A percentile compares a stretch with the other conserved stretches of the same genome.
phyloP scores from a whole-genome alignment of 2,113 vertebrate genomes.

The Oryzias melastigma region DNA sequence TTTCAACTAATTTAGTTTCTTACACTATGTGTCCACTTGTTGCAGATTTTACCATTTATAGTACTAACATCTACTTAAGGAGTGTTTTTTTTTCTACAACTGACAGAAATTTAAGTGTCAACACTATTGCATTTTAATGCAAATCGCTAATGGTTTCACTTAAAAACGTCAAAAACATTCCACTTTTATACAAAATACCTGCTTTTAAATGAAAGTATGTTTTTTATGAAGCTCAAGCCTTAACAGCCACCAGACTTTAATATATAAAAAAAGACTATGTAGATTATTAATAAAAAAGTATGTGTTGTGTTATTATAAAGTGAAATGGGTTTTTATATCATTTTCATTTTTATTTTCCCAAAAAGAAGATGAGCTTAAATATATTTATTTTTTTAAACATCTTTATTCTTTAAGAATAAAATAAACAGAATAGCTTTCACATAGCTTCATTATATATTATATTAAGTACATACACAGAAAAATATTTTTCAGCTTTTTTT shows the following conservation, averaged over 20 bases:
- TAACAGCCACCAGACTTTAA: too few relatives aligned
- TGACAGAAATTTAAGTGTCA: constrained; percentile 27
- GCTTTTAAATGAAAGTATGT: too few relatives aligned
- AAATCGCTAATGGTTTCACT: too few relatives aligned
- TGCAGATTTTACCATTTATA: constrained; percentile 13
- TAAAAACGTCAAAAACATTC: too few relatives aligned
- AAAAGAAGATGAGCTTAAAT: not conserved
- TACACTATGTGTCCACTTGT: constrained; percentile 1
- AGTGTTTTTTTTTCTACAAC: constrained; percentile 29
- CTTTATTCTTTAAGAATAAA: constrained; percentile 82
- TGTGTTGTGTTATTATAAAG: too few relatives aligned
- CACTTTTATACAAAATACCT: too few relatives aligned
- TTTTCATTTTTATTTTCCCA: not conserved
- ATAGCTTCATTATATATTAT: constrained; percentile 75
- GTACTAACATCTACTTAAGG: constrained; percentile 24
- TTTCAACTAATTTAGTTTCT: not conserved
- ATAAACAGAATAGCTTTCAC: constrained; percentile 71
- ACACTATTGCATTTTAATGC: constrained; percentile 12
- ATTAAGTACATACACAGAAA: constrained; percentile 77
- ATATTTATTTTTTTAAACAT: constrained; percentile 63
- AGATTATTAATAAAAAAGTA: too few relatives aligned
- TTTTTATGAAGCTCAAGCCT: too few relatives aligned
- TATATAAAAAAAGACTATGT: too few relatives aligned
- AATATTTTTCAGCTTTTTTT: constrained; percentile 64
- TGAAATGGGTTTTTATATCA: too few relatives aligned